Base-by-base conservation (phyloP, 2,888 invertebrate species). In the Caenorhabditis sp. region DNA sequence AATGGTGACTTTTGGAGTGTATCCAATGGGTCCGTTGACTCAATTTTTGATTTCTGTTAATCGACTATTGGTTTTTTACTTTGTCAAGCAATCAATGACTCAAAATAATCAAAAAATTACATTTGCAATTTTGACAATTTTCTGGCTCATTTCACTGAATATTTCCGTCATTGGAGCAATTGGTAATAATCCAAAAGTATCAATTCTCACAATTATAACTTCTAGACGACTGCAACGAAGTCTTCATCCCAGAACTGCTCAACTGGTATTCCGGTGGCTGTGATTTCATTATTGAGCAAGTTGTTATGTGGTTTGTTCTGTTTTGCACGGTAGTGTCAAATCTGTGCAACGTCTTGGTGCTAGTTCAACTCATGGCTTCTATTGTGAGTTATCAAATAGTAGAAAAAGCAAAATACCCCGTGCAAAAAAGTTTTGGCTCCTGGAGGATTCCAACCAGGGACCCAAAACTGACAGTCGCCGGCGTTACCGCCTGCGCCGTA, bases 181-280 rank as follows among this genome's bases (percentile, higher is more conserved):
- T 13, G 37, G 28, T 0, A n/a, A n/a, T n/a, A n/a, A n/a, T n/a
- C n/a, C n/a, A n/a, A n/a, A n/a, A n/a, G n/a, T n/a, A n/a, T n/a
- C n/a, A n/a, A n/a, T n/a, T n/a, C n/a, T n/a, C n/a, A n/a, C n/a
- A n/a, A n/a, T n/a, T n/a, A n/a, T n/a, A 51, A 9, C 15, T 55
- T 26, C 35, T 55, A 78, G 78, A 60, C 18, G 24, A n/a, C n/a
- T 80, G 80, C 35, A 55, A 37, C 6, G 35, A 61, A 8, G 24
- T 74, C 24, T 80, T 65, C 53, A 64, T 58, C 2, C 62, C 62
- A 2, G 62, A 72, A 20, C 37, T 80, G 1, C 22, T 80, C 1
- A 69, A 68, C 15, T 80, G 80, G 80, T 72, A 20, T n/a, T 50
- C 44, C 50, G 55, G 58, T 20, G 69, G 74, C 3, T 80, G 80